These are phyloP conservation scores for Colinus virginianus DNA, from an alignment of 2,113 vertebrate species.

Conservation along the genomic window DNA sequence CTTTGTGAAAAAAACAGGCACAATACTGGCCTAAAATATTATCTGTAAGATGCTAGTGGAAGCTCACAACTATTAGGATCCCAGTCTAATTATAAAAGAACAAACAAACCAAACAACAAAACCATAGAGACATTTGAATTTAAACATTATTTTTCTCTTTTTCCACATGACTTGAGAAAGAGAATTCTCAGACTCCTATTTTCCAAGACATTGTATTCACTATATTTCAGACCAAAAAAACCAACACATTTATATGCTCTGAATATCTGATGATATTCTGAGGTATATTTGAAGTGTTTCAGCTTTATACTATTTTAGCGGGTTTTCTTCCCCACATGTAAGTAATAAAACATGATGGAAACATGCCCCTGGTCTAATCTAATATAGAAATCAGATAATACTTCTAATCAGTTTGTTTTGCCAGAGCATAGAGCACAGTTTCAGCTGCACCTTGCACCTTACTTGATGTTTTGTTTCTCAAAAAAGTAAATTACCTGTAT, in stretches of 20 bases:
- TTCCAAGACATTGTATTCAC: not conserved
- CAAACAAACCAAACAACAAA: not conserved
- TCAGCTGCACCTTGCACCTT: not conserved
- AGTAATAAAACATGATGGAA: not conserved
- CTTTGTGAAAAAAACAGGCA: not conserved
- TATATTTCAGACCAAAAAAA: not conserved
- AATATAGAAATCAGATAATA: not conserved
- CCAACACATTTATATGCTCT: not conserved
- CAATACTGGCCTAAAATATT: not conserved
- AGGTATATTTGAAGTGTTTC: not conserved
- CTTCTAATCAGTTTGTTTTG: not conserved
- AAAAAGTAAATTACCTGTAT: not conserved
- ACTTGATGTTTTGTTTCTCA: not conserved
- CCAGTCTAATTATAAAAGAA: not conserved
- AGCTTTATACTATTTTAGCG: not conserved
- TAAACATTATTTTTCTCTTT: not conserved
- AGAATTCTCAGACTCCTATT: not conserved
- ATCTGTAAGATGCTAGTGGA: not conserved
- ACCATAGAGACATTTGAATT: not conserved
- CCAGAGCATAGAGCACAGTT: not conserved
- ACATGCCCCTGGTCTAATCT: not conserved
- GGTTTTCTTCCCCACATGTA: accelerated
- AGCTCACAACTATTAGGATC: not conserved
- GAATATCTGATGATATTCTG: not conserved
- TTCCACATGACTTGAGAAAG: not conserved